A percentile compares a stretch with the other conserved stretches of the same genome.
phyloP scores from a whole-genome alignment of 2,113 vertebrate species.

The Istiophorus platypterus region DNA sequence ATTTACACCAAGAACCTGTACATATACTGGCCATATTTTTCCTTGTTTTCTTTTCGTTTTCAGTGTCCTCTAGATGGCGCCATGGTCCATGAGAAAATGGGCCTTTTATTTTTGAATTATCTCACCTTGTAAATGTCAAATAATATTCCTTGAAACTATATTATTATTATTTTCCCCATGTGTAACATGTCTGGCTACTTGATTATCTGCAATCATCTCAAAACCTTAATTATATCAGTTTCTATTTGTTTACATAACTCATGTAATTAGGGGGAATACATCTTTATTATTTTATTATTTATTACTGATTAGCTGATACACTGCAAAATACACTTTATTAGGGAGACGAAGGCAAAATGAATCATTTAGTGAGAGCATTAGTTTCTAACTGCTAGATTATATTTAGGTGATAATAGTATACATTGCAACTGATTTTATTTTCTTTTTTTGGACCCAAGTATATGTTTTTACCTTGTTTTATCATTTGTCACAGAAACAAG shows the following conservation, averaged over 20 bases:
- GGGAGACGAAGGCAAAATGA: background rate
- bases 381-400: conserved; percentile 14
- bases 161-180: conserved; percentile 68
- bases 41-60: background rate
- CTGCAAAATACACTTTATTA: conserved; percentile 31
- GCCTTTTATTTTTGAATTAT: conserved; percentile 53
- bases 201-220: conserved; percentile 59
- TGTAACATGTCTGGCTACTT: conserved; percentile 57
- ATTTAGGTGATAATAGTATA: background rate
- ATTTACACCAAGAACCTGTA: background rate
- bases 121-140: conserved; percentile 69
- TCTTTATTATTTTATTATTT: conserved; percentile 68
- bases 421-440: conserved; percentile 8
- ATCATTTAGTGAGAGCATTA: conserved; percentile 7
- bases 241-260: conserved; percentile 60
- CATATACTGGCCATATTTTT: background rate
- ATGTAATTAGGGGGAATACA: conserved; percentile 50
- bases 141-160: conserved; percentile 64
- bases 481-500: conserved; percentile 47
- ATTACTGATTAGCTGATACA: conserved; percentile 24
- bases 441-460: background rate
- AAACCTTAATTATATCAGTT: conserved; percentile 59
- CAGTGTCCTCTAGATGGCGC: conserved; percentile 82
- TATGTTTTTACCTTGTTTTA: conserved; percentile 12
- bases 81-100: conserved; percentile 80